Evolutionary conservation across 2,113 vertebrate species (phyloP).

Genomic region (Lota lota): DNA sequence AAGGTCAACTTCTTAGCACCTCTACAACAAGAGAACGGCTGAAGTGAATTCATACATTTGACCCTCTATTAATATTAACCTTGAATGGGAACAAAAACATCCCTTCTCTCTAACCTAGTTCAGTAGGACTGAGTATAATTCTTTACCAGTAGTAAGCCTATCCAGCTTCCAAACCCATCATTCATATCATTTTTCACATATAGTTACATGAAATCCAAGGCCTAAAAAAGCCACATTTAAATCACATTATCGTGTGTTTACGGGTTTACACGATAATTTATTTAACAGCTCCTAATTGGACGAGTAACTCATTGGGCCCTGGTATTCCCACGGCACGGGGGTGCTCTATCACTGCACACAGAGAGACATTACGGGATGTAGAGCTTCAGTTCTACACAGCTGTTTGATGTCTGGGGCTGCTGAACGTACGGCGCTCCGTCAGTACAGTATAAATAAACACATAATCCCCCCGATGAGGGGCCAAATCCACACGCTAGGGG

Average conservation of each 20-base stretch:
- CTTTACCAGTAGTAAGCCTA: too few species aligned
- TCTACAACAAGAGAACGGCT: too few species aligned
- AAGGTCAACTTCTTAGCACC: too few species aligned
- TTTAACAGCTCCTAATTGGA: slow-evolving; percentile 72
- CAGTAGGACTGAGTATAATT: too few species aligned
- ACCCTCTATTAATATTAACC: too few species aligned
- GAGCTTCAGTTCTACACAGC: slow-evolving; percentile 55
- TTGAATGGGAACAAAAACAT: too few species aligned
- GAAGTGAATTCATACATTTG: too few species aligned
- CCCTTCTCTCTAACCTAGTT: too few species aligned
- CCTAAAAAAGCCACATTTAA: slow-evolving; percentile 35
- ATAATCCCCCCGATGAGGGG: slow-evolving; percentile 48
- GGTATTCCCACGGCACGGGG: slow-evolving; percentile 53
- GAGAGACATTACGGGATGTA: slow-evolving; percentile 49
- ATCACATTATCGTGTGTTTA: slow-evolving; percentile 51
- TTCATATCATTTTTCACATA: background rate
- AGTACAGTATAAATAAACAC: slow-evolving; percentile 60
- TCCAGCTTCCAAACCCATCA: background rate
- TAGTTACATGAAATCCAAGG: too few species aligned
- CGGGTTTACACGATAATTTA: slow-evolving; percentile 64
- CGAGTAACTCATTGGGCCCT: slow-evolving; percentile 68
- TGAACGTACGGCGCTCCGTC: slow-evolving; percentile 38
- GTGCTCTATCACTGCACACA: slow-evolving; percentile 55
- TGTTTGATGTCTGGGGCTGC: slow-evolving; percentile 63
- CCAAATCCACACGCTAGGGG: slow-evolving; percentile 55